Base-by-base conservation (phyloP, 2,113 vertebrate species). In the Lontra canadensis region DNA sequence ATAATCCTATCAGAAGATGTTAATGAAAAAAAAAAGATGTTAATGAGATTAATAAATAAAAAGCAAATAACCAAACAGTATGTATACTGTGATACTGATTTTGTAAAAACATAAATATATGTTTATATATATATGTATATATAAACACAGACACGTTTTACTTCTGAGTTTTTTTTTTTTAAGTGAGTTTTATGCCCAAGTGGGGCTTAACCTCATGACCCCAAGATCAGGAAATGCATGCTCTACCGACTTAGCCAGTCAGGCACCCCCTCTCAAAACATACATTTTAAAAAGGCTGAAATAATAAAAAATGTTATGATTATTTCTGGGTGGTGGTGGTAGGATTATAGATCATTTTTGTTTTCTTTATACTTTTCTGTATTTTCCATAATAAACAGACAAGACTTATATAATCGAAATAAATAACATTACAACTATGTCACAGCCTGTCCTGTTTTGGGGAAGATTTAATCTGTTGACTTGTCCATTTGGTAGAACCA, bases 21-120 rank as follows among this genome's bases (percentile, higher is more conserved):
- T n/a, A n/a, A n/a, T n/a, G n/a, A n/a, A n/a, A n/a, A n/a, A n/a
- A n/a, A n/a, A n/a, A n/a, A n/a, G n/a, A n/a, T n/a, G n/a, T n/a
- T 85, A 93, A 26, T 57, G 36, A 93, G 15, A 84, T 67, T 89
- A 26, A 59, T 81, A 93, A 82, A 78, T 89, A 71, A 94, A 89
- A 93, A 42, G n/a, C 29, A 94, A 88, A 90, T 49, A 49, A 91
- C 29, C n/a, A 73, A 82, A 80, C 1, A 81, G 36, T 67, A 59
- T 73, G 79, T 36, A 34, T 78, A 93, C 14, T 76, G 69, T 76
- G 61, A 76, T 42, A 84, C 20, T 18, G 39, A 44, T 81, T 69
- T 78, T 92, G 79, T 44, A 76, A 76, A 76, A 76, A 93, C 9
- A 26, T 90, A 34, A 49, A 61, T 63, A 44, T 18, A 78, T 78